Percentiles rank a stretch among this genome's conserved stretches.
Conservation (phyloP, 2,797 vertebrate genomes). For the Parotocinclus haroldoi region DNA sequence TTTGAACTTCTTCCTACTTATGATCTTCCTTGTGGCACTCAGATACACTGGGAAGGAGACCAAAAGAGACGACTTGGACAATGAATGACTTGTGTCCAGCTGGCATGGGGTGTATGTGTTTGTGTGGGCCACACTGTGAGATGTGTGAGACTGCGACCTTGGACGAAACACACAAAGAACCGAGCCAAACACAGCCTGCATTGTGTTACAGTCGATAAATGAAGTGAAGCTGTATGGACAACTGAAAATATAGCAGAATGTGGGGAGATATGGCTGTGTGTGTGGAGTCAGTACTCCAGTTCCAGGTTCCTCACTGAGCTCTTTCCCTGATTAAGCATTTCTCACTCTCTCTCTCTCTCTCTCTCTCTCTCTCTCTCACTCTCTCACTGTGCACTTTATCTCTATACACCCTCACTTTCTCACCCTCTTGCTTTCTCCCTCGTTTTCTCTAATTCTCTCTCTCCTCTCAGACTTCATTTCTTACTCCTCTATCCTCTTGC, state of each 20-base stretch:
- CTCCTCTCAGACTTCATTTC: too few relatives aligned
- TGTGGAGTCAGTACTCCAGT: conserved; percentile 8
- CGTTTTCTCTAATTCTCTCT: too few relatives aligned
- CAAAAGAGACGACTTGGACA: conserved; percentile 5
- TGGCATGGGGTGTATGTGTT: conserved; percentile 6
- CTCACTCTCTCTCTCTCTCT: conserved; percentile 18
- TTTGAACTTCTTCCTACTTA: too few relatives aligned
- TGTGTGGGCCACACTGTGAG: conserved; percentile 22
- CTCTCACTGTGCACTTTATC: too few relatives aligned
- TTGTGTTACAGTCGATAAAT: conserved; percentile 36
- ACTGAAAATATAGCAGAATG: not conserved
- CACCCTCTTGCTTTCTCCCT: too few relatives aligned
- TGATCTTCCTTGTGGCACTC: not conserved
- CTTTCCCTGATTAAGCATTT: conserved; percentile 34
- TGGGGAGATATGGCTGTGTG: conserved; percentile 1
- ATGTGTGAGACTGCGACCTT: conserved; percentile 11
- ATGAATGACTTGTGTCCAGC: conserved; percentile 6
- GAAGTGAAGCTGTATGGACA: conserved; percentile 2
- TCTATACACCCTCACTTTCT: too few relatives aligned
- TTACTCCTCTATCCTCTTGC: too few relatives aligned
- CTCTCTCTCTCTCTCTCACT: too few relatives aligned
- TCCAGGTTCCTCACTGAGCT: conserved; percentile 11
- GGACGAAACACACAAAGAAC: conserved; percentile 16
- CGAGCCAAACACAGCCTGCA: conserved; percentile 24
- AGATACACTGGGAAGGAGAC: not conserved